Base-by-base conservation (phyloP, 2,113 vertebrate genomes). In the Pavo muticus region DNA sequence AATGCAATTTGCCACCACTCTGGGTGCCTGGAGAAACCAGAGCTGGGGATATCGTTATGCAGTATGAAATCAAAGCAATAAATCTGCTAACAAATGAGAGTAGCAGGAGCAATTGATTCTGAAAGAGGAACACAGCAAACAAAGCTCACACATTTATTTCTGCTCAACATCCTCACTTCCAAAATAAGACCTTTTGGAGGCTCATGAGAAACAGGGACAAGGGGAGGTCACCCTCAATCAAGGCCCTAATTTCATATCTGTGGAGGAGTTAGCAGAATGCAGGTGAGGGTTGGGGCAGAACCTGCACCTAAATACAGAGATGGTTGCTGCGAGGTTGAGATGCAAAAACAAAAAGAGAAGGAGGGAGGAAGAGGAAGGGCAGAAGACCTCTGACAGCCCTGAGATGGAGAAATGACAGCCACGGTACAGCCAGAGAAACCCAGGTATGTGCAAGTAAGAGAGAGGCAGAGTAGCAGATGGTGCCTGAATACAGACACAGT, bases 31-130 rank as follows among this genome's bases (percentile, higher is more conserved):
- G 64, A 67, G 82, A 80, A 45, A 48, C 32, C 54, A 42, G 75
- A 78, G 6, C 0, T 50, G 75, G 79, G 29, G 21, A n/a, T 44
- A 88, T 91, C 79, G 79, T 68, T 79, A 59, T 94, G 79, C 42
- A 8, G 77, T n/a, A n/a, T 75, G 84, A 83, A 69, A 73, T 45
- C 88, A 72, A 37, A 88, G 67, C 77, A 69, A 57, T 65, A 73
- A 40, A 76, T 84, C 86, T 94, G 73, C 87, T 78, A 72, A 67
- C 87, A 87, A 85, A 92, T 19, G 70, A 79, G 81, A 70, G 50
- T 5, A 60, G 70, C 84, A 87, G 18, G 70, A 76, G 48, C 54
- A 87, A 95, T 88, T 92, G 91, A 24, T 90, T 87, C 52, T 35
- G 4, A 80, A 56, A 42, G 48, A 91, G 47, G 39, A 82, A 29